Percentiles rank a stretch among this genome's conserved stretches.
phyloP scores from a whole-genome alignment of 2,113 vertebrate species.

The Motacilla alba region DNA sequence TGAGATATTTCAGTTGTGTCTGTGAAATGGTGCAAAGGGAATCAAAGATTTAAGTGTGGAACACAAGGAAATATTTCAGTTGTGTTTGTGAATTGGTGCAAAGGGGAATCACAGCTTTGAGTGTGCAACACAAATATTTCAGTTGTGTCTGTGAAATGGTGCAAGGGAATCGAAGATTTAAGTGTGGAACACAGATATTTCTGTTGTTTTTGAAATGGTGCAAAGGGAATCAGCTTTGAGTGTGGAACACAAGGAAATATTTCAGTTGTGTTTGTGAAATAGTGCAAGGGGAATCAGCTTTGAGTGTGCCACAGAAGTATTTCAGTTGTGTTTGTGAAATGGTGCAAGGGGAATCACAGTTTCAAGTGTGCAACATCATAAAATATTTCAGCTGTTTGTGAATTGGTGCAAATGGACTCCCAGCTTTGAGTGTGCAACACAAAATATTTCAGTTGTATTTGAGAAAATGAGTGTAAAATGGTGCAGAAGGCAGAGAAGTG shows the following conservation, averaged over 20 bases:
- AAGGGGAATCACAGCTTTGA: too few relatives aligned
- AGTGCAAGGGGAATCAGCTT: neutral
- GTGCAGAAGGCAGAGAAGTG: neutral
- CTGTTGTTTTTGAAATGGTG: neutral
- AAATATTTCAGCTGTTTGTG: neutral
- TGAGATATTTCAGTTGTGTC: neutral
- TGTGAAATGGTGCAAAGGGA: neutral
- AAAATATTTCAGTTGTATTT: neutral
- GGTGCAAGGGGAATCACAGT: neutral
- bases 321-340: neutral
- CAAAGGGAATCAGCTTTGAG: rapidly evolving
- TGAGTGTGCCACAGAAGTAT: neutral
- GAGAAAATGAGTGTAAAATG: neutral
- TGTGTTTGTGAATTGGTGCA: neutral
- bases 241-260: neutral
- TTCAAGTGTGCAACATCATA: neutral
- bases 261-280: neutral
- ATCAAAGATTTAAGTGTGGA: neutral
- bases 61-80: neutral
- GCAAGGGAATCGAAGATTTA: rapidly evolving
- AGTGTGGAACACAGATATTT: too few relatives aligned
- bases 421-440: neutral
- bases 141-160: too few relatives aligned
- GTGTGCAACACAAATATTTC: neutral
- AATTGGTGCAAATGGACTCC: neutral